These are phyloP conservation scores for Orthonyx spaldingii DNA, from an alignment of 2,113 vertebrate genomes.

Conservation along the genomic window DNA sequence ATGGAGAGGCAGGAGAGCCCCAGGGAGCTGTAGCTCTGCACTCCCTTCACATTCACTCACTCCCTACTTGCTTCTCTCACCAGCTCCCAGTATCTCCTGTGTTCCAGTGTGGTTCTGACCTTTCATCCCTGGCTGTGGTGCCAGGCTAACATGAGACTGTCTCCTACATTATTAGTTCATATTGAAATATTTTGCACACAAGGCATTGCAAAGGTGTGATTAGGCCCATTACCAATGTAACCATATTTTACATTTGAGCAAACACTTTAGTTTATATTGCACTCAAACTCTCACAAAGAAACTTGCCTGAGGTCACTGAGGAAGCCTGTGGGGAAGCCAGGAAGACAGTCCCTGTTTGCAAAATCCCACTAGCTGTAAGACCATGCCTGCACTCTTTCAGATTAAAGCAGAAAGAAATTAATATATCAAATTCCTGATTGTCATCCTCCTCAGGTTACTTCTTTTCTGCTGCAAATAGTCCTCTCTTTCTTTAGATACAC, in stretches of 20 bases:
- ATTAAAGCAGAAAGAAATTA: constrained; percentile 2
- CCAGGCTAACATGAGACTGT: background rate
- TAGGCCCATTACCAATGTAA: background rate
- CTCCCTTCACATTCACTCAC: background rate
- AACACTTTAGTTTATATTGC: constrained; percentile 14
- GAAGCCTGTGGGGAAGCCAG: background rate
- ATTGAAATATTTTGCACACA: background rate
- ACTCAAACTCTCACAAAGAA: background rate
- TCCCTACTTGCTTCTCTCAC: background rate
- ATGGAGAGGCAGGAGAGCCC: background rate
- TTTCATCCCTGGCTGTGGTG: background rate
- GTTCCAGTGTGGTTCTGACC: background rate
- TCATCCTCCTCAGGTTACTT: background rate
- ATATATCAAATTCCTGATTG: background rate
- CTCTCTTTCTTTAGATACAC: background rate
- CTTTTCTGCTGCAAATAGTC: background rate
- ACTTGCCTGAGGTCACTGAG: background rate
- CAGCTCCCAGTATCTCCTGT: background rate
- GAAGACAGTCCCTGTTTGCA: background rate
- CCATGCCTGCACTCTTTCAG: background rate
- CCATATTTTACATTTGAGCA: background rate
- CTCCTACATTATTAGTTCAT: background rate
- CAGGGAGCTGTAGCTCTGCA: background rate
- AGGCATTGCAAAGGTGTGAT: background rate
- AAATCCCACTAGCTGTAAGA: background rate